Evolutionary conservation across 2,888 invertebrate genomes (phyloP), one percentile per base, ranked within the genome.

Genomic region (Volucella zonaria): DNA sequence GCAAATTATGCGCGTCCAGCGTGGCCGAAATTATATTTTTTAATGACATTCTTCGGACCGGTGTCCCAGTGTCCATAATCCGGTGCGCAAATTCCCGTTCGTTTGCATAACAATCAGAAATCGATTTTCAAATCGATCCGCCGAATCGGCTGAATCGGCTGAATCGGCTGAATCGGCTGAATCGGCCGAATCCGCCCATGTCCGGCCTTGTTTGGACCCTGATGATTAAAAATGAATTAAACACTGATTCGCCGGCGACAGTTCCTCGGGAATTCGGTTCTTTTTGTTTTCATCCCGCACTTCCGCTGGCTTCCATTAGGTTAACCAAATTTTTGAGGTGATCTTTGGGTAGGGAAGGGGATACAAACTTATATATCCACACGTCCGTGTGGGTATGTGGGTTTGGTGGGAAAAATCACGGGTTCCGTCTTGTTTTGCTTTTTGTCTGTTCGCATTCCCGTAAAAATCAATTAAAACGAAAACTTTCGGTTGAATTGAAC

Each of bases 401-500:
- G 11, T 23, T 23, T 23, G 18, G 18, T 15, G 49, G 18, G 14
- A 54, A 8, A 45, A 12, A 15, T 1, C 40, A 52, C 15, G 4
- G 3, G 12, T 12, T 43, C 14, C 45, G 18, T 42, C n/a, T 70
- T 58, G 12, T 10, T 10, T 10, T 52, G 1, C 14, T 23, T 40
- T 68, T 54, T 52, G 52, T 49, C 42, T 49, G 49, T 31, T 71
- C 58, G 62, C 42, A 56, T 62, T 64, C 56, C 58, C 56, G 83
- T 71, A 70, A 70, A 79, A 79, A 79, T 80, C 83, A 85, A 85
- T 85, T 85, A 76, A 85, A 85, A 61, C 47, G 56, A 71, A 83
- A 79, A 71, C 47, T 73, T 73, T 70, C 79, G 66, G 61, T 79
- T 83, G 64, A 49, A 74, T 74, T 78, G 73, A 70, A 67, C 14